Conservation (phyloP, 2,113 vertebrate species). For the Callipepla californica region DNA sequence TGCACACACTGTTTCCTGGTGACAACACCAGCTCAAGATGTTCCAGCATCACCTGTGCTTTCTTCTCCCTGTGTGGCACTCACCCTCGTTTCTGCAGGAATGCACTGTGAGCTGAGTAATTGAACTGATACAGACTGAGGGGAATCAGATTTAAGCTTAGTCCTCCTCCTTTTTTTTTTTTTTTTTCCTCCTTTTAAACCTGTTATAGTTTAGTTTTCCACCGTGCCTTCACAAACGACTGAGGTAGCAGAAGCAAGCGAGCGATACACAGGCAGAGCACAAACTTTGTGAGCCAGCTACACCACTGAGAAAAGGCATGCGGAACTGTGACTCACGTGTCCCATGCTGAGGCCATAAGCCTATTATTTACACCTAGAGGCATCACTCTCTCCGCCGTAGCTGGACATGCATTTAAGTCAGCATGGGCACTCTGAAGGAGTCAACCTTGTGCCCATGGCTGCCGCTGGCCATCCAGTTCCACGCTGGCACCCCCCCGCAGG, state of each 20-base stretch:
- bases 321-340: background rate
- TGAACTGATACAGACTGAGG: background rate
- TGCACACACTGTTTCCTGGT: background rate
- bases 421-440: background rate
- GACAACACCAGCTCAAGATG: background rate
- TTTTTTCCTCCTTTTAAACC: background rate
- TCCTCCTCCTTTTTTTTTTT: background rate
- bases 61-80: rapidly evolving
- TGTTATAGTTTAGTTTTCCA: slow-evolving; percentile 17
- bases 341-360: slow-evolving; percentile 40
- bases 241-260: slow-evolving; percentile 25
- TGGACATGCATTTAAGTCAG: background rate
- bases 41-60: background rate
- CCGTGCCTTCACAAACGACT: background rate
- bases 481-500: background rate
- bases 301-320: slow-evolving; percentile 2
- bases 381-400: background rate
- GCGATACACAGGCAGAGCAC: slow-evolving; percentile 13
- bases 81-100: background rate
- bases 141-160: background rate
- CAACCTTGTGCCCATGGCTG: background rate
- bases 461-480: background rate
- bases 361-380: slow-evolving; percentile 44
- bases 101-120: background rate
- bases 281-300: slow-evolving; percentile 25